Evolutionary conservation across 2,888 invertebrate genomes (phyloP), one percentile per base, ranked within the genome.

Genomic region (Gerris lacustris): DNA sequence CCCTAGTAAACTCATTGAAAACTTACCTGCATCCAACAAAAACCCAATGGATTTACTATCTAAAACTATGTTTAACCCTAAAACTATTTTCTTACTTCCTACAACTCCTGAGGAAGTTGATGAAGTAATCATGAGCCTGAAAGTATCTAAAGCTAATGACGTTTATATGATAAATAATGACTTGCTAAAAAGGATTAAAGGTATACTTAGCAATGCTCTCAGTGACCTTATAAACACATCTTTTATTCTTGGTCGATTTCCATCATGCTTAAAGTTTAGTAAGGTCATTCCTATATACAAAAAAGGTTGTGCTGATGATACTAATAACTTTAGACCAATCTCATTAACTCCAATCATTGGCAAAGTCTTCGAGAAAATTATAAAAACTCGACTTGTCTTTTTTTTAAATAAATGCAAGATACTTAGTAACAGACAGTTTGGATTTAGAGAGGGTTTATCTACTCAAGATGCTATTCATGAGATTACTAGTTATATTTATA

Each of bases 221-320:
- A 55, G 55, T 55, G 15, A 55, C 15, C 15, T 55, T 2, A 55
- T 55, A 11, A 55, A 55, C 15, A 11, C 55, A 11, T 55, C 55
- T 55, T 55, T 55, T 55, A 55, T 5, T 55, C 15, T 79, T 75
- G 73, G 76, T 73, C 18, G 44, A 17, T 63, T 64, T 62, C 17
- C 44, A 44, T 18, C 18, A 31, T 18, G 18, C 11, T n/a, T 66
- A 11, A 66, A 66, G 17, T 9, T 11, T n/a, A 31, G 31, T n/a
- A 66, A 18, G 43, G 43, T 66, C 9, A 43, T 66, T 66, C 66
- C 66, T 43, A 31, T 66, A 11, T 66, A 15, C 43, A 66, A 66
- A 66, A 18, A 66, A 66, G 66, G 66, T 43, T 15, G 43, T 66
- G 9, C 11, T 43, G 66, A 18, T 18, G 66, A 66, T 66, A 17